These are phyloP conservation scores for Tragelaphus imberbis DNA, from an alignment of 2,113 vertebrate species.

Conservation along the genomic window DNA sequence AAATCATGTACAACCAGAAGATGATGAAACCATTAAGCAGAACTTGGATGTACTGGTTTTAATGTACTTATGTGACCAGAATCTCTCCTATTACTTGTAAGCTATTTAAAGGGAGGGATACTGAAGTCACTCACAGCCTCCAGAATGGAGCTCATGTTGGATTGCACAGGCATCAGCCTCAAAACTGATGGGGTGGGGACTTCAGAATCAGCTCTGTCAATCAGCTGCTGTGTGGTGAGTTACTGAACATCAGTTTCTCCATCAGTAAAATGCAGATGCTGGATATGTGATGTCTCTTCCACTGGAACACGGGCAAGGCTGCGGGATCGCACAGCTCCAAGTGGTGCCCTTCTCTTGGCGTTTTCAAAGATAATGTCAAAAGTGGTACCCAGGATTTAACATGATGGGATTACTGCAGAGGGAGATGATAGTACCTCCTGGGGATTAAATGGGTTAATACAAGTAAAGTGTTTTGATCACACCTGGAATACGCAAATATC, in stretches of 20 bases:
- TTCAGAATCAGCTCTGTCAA: background rate
- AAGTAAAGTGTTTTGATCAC: background rate
- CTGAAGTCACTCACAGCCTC: background rate
- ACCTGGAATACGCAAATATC: background rate
- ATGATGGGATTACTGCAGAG: background rate
- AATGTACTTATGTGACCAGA: background rate
- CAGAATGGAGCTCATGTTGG: background rate
- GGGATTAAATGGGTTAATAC: background rate
- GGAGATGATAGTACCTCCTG: background rate
- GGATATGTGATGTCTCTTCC: background rate
- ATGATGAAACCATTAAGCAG: background rate
- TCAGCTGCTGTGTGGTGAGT: background rate
- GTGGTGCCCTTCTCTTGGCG: too few species aligned
- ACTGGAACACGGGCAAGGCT: background rate
- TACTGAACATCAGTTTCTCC: background rate
- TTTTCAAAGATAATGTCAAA: background rate
- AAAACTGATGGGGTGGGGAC: background rate
- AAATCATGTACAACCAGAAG: background rate
- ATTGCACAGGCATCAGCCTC: background rate
- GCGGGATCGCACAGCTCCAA: background rate
- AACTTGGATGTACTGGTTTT: background rate
- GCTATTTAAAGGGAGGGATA: background rate
- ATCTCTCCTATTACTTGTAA: background rate
- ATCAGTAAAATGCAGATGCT: background rate
- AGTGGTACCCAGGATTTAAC: background rate